Evolutionary conservation across 1,140 invertebrate genomes (phyloP).

Genomic region (Brachionus rotundiformis): DNA sequence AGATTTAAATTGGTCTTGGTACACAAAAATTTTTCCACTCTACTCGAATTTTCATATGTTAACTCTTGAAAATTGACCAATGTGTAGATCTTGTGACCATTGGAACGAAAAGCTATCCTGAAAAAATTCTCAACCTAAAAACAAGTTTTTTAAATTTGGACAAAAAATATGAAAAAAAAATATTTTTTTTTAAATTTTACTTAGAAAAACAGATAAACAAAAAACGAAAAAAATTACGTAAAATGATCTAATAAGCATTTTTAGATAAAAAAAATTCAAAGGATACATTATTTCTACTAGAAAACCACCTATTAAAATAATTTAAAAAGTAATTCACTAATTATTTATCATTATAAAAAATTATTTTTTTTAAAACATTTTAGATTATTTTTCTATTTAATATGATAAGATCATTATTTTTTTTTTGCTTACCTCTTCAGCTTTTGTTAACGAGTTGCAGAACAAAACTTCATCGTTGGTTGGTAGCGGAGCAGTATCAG

Average conservation of each 20-base stretch:
- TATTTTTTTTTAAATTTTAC: background rate
- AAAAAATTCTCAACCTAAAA: conserved; percentile 55
- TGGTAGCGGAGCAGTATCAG: conserved; percentile 54
- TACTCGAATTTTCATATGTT: conserved; percentile 20
- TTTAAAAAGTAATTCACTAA: no score
- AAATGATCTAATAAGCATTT: no score
- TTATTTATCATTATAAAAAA: no score
- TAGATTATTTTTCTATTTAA: no score
- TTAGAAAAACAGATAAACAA: no score
- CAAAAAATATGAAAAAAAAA: background rate
- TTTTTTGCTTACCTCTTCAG: conserved; percentile 19
- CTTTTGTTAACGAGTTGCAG: conserved; percentile 54
- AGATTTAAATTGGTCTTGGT: background rate
- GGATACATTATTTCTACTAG: no score
- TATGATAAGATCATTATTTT: no score
- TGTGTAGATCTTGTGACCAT: conserved; percentile 30
- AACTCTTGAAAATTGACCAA: conserved; percentile 12
- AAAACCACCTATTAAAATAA: no score
- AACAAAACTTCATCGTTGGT: conserved; percentile 59
- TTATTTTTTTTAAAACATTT: no score
- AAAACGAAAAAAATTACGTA: no score
- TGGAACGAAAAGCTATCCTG: conserved; percentile 15
- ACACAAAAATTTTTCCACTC: conserved; percentile 8
- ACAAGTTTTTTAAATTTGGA: background rate
- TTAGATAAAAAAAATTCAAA: no score